These are phyloP conservation scores for Bovichtus diacanthus DNA, from an alignment of 2,797 vertebrate species.

Conservation along the genomic window DNA sequence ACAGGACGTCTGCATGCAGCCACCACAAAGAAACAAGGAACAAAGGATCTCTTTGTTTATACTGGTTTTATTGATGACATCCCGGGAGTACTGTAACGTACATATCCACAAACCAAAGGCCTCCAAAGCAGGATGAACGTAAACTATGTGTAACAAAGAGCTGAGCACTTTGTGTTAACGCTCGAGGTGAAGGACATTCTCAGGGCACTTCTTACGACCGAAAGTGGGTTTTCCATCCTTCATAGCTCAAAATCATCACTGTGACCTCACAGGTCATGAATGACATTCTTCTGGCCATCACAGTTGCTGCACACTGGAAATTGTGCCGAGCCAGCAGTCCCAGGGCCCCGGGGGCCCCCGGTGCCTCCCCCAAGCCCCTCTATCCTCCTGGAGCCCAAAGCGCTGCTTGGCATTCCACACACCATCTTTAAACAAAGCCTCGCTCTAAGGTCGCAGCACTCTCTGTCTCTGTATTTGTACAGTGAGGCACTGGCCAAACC, in stretches of 20 bases:
- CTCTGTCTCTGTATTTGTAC: conserved; percentile 79
- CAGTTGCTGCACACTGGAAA: conserved; percentile 70
- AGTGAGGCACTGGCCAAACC: conserved; percentile 57
- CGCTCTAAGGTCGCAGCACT: conserved; percentile 64
- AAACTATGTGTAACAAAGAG: conserved; percentile 11
- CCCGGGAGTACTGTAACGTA: conserved; percentile 44
- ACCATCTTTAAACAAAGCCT: conserved; percentile 81
- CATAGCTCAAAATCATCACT: conserved; percentile 68
- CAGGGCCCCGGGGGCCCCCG: conserved; percentile 27
- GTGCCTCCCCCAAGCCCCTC: conserved; percentile 55
- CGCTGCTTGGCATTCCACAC: conserved; percentile 80
- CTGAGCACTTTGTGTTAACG: conserved; percentile 7
- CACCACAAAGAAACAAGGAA: conserved; percentile 52
- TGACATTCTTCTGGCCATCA: conserved; percentile 57
- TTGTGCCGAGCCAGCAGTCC: conserved; percentile 78
- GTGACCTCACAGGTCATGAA: conserved; percentile 66
- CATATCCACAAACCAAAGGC: conserved; percentile 19
- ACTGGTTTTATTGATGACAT: conserved; percentile 61
- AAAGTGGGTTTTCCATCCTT: conserved; percentile 57
- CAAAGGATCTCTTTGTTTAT: conserved; percentile 65
- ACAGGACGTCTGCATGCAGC: conserved; percentile 50
- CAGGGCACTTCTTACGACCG: neutral
- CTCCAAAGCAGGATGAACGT: conserved; percentile 5
- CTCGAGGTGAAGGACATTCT: neutral
- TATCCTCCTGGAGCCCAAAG: conserved; percentile 65